A percentile compares a stretch with the other conserved stretches of the same genome.
phyloP scores from a whole-genome alignment of 2,888 invertebrate genomes.

The Cataglyphis rosenhaueri region DNA sequence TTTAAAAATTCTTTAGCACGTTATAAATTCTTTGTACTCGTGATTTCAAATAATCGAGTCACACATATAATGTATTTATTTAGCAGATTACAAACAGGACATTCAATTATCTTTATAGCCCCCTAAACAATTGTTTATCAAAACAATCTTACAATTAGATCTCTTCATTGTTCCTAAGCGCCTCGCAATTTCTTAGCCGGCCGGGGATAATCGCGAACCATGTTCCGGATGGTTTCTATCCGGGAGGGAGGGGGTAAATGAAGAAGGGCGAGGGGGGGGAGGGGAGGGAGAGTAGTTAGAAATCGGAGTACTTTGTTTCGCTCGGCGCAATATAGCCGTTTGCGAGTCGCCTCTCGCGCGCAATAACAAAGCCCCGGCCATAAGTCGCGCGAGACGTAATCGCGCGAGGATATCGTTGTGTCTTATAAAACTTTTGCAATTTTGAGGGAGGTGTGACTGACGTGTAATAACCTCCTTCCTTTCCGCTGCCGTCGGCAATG shows the following conservation, averaged over 20 bases:
- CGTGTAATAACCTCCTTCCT: slow-evolving; percentile 76
- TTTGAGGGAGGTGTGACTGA: slow-evolving; percentile 77
- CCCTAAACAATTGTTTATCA: neutral
- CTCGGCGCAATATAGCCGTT: slow-evolving; percentile 43
- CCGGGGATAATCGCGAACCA: slow-evolving; percentile 8
- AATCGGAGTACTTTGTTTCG: slow-evolving; percentile 58
- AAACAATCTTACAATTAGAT: neutral
- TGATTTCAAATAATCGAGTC: neutral
- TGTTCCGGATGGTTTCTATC: neutral
- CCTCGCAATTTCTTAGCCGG: slow-evolving; percentile 29
- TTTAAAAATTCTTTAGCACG: neutral
- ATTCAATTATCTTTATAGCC: neutral
- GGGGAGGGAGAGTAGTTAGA: slow-evolving; percentile 8
- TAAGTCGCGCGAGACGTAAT: slow-evolving; percentile 70
- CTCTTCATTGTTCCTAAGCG: slow-evolving; percentile 20
- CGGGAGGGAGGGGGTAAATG: neutral
- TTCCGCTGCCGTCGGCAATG: slow-evolving; percentile 51
- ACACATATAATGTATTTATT: neutral
- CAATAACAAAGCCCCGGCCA: slow-evolving; percentile 68
- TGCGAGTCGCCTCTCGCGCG: slow-evolving; percentile 37
- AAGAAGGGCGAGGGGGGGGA: neutral
- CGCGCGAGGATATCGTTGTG: slow-evolving; percentile 71
- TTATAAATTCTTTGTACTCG: neutral
- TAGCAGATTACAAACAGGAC: neutral
- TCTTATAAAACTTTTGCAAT: slow-evolving; percentile 78